phyloP scores from a whole-genome alignment of 2,797 vertebrate species.

The Poecilia wingei region DNA sequence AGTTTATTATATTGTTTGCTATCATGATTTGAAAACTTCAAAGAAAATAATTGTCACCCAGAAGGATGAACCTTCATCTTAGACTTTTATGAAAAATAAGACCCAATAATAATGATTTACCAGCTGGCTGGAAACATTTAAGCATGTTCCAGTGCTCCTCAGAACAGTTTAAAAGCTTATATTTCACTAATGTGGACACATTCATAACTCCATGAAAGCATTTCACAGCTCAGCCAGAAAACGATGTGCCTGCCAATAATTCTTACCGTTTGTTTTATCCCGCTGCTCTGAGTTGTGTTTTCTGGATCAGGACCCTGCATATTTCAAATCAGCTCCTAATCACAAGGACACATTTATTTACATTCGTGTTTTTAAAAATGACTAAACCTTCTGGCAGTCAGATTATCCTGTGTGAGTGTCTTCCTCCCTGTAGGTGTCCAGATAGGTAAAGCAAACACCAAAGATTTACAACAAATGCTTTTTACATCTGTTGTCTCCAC shows the following conservation, averaged over 20 bases:
- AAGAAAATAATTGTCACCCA: constrained; percentile 17
- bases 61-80: constrained; percentile 27
- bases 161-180: constrained; percentile 46
- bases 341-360: constrained; percentile 18
- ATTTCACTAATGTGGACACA: constrained; percentile 61
- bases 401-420: not conserved
- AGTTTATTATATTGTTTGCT: not conserved
- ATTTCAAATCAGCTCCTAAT: constrained; percentile 44
- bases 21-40: constrained; percentile 24
- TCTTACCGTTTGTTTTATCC: constrained; percentile 55
- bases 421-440: constrained; percentile 13
- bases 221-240: constrained; percentile 40
- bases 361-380: constrained; percentile 9
- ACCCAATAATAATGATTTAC: constrained; percentile 62
- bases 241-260: constrained; percentile 31
- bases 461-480: constrained; percentile 30
- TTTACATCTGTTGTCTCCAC: constrained; percentile 38
- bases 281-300: constrained; percentile 39
- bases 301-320: constrained; percentile 36
- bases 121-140: constrained; percentile 48
- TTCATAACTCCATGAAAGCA: constrained; percentile 44
- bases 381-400: constrained; percentile 30
- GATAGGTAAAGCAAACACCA: constrained; percentile 29
- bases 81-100: constrained; percentile 46
- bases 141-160: constrained; percentile 47